Base-by-base conservation (phyloP, 2,797 vertebrate species). In the Sebastes trivittatus region DNA sequence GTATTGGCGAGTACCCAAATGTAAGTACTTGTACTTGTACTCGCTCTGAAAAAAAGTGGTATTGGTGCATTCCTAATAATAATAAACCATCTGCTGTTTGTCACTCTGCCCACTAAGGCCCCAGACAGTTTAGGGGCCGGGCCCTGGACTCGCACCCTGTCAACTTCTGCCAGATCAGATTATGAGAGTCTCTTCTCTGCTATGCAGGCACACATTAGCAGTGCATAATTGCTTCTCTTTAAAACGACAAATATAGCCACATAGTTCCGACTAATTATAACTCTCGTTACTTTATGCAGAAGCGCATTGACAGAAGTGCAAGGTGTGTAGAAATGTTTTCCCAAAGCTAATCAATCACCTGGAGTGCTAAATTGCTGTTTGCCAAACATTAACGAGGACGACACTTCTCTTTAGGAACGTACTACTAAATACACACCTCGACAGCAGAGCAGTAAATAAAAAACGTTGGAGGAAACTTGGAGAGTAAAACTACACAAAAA, bases 401-500 rank as follows among this genome's bases (percentile, higher is more conserved):
- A 56, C 10, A n/a, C 67, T n/a, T 29, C 3, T 30, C n/a, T n/a
- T 29, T 10, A 18, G 59, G 6, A 2, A 68, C 20, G 6, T 11
- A 34, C 7, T 16, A 14, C 10, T 36, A 59, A 22, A 72, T 4
- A 11, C 23, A 62, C 11, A 22, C 10, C 5, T 55, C 6, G 22
- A 16, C 25, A 64, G 11, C 11, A 67, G 36, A 52, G 23, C 22
- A 32, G 38, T 64, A 63, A 30, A 54, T 30, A 49, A 54, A 30
- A 60, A 64, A 4, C 8, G 0, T 2, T 29, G 14, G 49, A 52
- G 60, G 59, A 52, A 54, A 66, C 42, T 27, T 42, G 11, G 7
- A 62, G 13, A 46, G 20, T 16, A 80, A 62, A 72, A n/a, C 8
- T 59, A 46, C 58, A 81, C 16, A 78, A 63, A 74, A 58, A 72